Base-by-base conservation (phyloP, 2,888 invertebrate species). In the Spodoptera exigua region DNA sequence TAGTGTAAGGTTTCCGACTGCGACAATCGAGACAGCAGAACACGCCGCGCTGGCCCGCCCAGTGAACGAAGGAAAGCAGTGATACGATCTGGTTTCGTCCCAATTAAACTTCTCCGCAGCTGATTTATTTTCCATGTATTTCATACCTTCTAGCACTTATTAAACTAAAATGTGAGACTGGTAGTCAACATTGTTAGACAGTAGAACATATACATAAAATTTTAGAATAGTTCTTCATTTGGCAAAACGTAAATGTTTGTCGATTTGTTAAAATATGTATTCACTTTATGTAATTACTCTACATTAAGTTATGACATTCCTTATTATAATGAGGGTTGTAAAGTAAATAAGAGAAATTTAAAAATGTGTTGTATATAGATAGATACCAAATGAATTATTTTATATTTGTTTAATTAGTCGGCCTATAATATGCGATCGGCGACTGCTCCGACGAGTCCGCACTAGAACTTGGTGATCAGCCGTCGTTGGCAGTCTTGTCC, bases 111-210 rank as follows among this genome's bases (percentile, higher is more conserved):
- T 88, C 80, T 85, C 85, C 82, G 91, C 92, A 89, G 90, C 90
- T 87, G 73, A 85, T 89, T 91, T 87, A 85, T 89, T 92, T 92
- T 89, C 85, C 87, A 87, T 85, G 79, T 85, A 85, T 89, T 91
- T 91, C 88, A 83, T 91, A 91, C 87, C 88, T 93, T 92, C 89
- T 93, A 93, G 91, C 90, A 90, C 91, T 90, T 91, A 91, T 91
- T 89, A 87, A 89, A 91, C 92, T 92, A 93, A 93, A 92, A 93
- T 93, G 93, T 94, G 93, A 94, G 94, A 94, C 94, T 94, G 94
- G 93, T 94, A 93, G 93, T 93, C 93, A 86, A 92, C 93, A 93
- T 93, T 93, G 87, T 91, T 94, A 94, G 93, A 89, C 89, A 84
- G 89, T 94, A 93, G 92, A 88, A 86, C 88, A 87, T 92, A 91